A percentile compares a stretch with the other conserved stretches of the same genome.
Evolutionary conservation across 2,888 invertebrate species (phyloP).

Genomic region (Pammene fasciana): DNA sequence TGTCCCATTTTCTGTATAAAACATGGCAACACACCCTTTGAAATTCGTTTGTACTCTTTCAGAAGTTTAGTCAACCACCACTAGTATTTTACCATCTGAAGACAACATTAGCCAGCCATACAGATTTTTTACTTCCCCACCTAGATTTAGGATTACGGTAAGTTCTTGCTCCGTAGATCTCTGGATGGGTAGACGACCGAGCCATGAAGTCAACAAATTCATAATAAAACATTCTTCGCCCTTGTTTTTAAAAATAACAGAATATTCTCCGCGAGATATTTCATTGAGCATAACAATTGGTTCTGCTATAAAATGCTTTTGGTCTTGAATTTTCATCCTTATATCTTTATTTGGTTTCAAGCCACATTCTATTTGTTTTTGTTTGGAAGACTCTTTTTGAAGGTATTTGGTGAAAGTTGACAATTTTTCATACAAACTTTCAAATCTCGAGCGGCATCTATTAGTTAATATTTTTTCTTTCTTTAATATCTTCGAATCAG

Average conservation of each 20-base stretch:
- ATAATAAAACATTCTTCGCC: slow-evolving; percentile 58
- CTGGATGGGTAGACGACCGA: slow-evolving; percentile 55
- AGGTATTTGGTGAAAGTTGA: slow-evolving; percentile 42
- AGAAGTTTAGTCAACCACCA: slow-evolving; percentile 54
- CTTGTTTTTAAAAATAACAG: slow-evolving; percentile 58
- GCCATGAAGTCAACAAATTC: slow-evolving; percentile 51
- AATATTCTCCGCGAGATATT: slow-evolving; percentile 58
- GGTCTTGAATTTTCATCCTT: slow-evolving; percentile 48
- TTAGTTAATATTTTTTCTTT: slow-evolving; percentile 26
- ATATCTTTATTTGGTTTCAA: slow-evolving; percentile 53
- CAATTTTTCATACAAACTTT: slow-evolving; percentile 49
- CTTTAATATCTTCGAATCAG: slow-evolving; percentile 42
- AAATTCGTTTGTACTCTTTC: slow-evolving; percentile 43
- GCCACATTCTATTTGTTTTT: slow-evolving; percentile 53
- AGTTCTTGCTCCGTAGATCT: slow-evolving; percentile 58
- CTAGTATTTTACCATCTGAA: slow-evolving; percentile 61
- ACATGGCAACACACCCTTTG: slow-evolving; percentile 1
- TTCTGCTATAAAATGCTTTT: slow-evolving; percentile 46
- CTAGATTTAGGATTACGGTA: slow-evolving; percentile 52
- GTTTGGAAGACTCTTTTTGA: slow-evolving; percentile 41
- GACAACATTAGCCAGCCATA: slow-evolving; percentile 62
- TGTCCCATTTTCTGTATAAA: slow-evolving; percentile 52
- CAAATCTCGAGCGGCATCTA: slow-evolving; percentile 48
- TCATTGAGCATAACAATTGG: slow-evolving; percentile 52
- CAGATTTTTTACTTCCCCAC: slow-evolving; percentile 45